Conservation (phyloP, 92 coral and sea anemone genomes). For the Bergia puertoricense region DNA sequence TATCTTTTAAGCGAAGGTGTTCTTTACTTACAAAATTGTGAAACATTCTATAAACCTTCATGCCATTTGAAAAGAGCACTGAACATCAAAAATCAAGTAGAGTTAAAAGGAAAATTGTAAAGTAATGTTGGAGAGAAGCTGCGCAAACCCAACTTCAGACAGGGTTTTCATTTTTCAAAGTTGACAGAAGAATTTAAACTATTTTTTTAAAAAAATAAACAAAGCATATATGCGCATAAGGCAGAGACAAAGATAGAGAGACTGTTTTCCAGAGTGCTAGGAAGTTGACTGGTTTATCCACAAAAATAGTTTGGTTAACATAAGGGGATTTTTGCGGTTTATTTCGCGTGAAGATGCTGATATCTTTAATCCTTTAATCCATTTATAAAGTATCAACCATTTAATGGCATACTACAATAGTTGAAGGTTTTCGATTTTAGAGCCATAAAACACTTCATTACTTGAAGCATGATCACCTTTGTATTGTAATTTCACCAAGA, state of each 20-base stretch:
- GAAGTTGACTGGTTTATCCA: background rate
- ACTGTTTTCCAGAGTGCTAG: background rate
- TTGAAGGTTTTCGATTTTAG: background rate
- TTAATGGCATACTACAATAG: background rate
- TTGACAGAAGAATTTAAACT: slow-evolving; percentile 22
- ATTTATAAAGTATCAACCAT: slow-evolving; percentile 3
- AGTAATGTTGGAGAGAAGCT: background rate
- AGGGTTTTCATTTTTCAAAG: background rate
- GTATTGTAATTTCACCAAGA: too few species aligned
- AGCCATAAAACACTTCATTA: background rate
- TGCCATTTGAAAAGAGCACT: background rate
- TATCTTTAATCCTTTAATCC: slow-evolving; percentile 37
- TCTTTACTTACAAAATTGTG: background rate
- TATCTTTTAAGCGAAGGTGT: background rate
- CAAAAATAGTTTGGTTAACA: background rate
- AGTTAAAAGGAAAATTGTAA: background rate
- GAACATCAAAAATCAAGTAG: background rate
- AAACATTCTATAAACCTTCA: background rate
- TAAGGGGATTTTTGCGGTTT: slow-evolving; percentile 13
- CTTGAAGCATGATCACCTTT: background rate
- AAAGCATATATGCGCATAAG: background rate
- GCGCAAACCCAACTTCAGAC: background rate
- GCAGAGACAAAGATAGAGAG: background rate
- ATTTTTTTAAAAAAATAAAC: background rate
- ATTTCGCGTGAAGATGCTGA: slow-evolving; percentile 28